These are phyloP conservation scores for Tethea ocularis DNA, from an alignment of 2,888 invertebrate genomes.

Conservation along the genomic window DNA sequence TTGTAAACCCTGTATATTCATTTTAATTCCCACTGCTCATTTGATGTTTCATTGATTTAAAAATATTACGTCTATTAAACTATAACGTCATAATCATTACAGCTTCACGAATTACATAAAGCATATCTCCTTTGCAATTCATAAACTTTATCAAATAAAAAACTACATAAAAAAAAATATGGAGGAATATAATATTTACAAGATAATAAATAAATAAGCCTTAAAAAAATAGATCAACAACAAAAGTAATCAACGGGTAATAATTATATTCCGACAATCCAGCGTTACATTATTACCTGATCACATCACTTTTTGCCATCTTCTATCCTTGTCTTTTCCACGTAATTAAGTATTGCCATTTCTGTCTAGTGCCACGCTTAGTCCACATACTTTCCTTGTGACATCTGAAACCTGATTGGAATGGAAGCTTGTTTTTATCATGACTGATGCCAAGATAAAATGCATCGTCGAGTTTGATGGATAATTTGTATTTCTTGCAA, in stretches of 20 bases:
- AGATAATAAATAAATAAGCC: not conserved
- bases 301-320: slow-evolving; percentile 25
- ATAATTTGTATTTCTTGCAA: not conserved
- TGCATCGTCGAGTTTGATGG: not conserved
- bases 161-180: not conserved
- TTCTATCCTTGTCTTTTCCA: slow-evolving; percentile 22
- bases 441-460: not conserved
- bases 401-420: slow-evolving; percentile 15
- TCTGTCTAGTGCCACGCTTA: slow-evolving; percentile 41
- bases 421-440: not conserved
- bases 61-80: not conserved
- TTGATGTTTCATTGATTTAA: too few relatives aligned
- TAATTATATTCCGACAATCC: slow-evolving; percentile 32
- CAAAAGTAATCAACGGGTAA: slow-evolving; percentile 6
- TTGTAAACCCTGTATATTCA: too few relatives aligned
- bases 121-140: too few relatives aligned
- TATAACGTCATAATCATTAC: too few relatives aligned
- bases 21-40: too few relatives aligned
- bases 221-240: not conserved
- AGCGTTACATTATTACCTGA: slow-evolving; percentile 15
- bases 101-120: too few relatives aligned
- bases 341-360: slow-evolving; percentile 19
- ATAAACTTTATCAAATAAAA: too few relatives aligned
- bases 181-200: not conserved
- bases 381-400: slow-evolving; percentile 25